These are phyloP conservation scores for Xanthorhoe spadicearia DNA, from an alignment of 2,888 invertebrate genomes.

Conservation along the genomic window DNA sequence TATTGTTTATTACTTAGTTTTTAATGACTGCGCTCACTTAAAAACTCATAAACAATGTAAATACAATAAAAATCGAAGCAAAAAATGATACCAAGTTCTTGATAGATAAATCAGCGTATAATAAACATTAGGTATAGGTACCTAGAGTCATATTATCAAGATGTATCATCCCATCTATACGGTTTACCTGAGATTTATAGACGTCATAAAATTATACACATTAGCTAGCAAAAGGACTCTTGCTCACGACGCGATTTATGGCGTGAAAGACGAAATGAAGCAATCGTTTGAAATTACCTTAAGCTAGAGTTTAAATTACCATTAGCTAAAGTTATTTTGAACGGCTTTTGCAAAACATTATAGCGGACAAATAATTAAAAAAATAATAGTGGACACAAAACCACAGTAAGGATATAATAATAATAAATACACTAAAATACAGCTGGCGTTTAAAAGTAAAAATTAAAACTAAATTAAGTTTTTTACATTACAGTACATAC, in stretches of 20 bases:
- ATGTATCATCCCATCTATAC: conserved; percentile 25
- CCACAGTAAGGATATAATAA: no score
- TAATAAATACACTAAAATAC: no score
- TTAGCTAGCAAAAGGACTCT: conserved; percentile 16
- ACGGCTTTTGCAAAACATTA: no score
- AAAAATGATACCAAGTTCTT: background rate
- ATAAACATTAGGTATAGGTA: conserved; percentile 12
- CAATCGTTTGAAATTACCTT: background rate
- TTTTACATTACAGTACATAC: no score
- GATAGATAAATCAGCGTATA: conserved; percentile 20
- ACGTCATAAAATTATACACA: conserved; percentile 30
- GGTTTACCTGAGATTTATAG: conserved; percentile 31
- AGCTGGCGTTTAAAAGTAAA: no score
- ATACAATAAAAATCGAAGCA: conserved; percentile 1
- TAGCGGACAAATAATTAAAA: no score
- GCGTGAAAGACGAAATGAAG: background rate
- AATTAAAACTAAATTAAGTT: no score
- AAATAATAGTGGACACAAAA: no score
- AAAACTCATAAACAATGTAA: background rate
- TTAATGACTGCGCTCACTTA: background rate
- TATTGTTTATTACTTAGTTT: no score
- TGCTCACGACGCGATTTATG: background rate
- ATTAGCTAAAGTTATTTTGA: no score
- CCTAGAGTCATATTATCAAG: conserved; percentile 16
- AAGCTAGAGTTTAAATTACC: no score